Percentiles rank a stretch among this genome's conserved stretches.
Evolutionary conservation across 2,888 invertebrate genomes (phyloP).

Genomic region (Lymantria dispar): DNA sequence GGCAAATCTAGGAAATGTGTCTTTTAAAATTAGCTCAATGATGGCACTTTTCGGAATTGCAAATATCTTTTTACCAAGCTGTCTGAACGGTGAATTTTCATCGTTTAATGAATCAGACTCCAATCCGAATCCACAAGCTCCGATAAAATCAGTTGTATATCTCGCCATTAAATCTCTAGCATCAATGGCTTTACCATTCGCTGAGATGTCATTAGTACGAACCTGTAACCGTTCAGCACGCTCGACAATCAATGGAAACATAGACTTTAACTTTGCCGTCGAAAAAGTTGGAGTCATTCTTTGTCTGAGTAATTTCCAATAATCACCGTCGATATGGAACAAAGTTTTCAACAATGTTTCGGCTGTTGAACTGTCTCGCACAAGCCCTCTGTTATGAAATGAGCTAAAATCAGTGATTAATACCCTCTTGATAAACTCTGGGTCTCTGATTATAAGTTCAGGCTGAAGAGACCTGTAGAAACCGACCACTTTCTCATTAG

Average conservation of each 20-base stretch:
- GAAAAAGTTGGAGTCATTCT: no score
- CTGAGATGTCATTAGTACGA: conserved; percentile 37
- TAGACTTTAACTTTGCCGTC: no score
- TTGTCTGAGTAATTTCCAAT: conserved; percentile 59
- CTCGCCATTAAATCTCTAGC: no score
- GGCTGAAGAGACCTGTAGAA: conserved; percentile 46
- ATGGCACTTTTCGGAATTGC: conserved; percentile 27
- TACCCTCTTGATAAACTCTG: conserved; percentile 46
- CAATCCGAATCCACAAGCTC: no score
- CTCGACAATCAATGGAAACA: conserved; percentile 59
- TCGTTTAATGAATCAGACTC: no score
- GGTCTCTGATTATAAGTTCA: conserved; percentile 53
- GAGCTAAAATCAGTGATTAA: conserved; percentile 44
- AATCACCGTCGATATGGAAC: conserved; percentile 58
- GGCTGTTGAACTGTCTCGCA: conserved; percentile 38
- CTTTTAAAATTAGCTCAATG: conserved; percentile 40
- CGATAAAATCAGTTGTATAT: no score
- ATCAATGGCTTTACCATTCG: conserved; percentile 35
- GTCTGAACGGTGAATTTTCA: no score
- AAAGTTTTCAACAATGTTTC: conserved; percentile 55
- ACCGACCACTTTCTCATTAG: conserved; percentile 52
- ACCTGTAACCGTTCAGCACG: conserved; percentile 50
- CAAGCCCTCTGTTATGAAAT: conserved; percentile 49
- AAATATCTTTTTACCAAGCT: no score
- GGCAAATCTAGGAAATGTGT: conserved; percentile 43